Evolutionary conservation across 2,888 invertebrate species (phyloP), one percentile per base, ranked within the genome.

Genomic region (Hermaeophaga mercurialis): DNA sequence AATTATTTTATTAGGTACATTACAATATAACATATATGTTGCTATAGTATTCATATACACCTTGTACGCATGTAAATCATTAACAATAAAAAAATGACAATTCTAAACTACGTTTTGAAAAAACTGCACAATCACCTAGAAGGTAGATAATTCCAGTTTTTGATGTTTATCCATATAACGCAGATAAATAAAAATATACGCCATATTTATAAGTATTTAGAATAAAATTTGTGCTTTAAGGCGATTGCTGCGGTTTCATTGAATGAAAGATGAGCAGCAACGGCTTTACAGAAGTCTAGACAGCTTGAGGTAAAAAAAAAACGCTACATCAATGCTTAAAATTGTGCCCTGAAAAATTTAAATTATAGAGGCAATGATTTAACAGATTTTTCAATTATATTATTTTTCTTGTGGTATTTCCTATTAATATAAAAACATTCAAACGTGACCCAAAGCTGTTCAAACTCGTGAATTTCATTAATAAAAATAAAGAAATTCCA

Each of bases 1-100:
- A 57, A 60, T 72, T 70, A 67, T 72, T 75, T 75, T 72, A 73
- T 76, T 76, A 74, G 73, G 71, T 76, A 77, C 77, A 72, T 75
- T 76, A 76, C 75, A 75, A 73, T 75, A 75, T 76, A 75, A 76
- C 77, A 77, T 76, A 76, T 74, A 77, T 72, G 54, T 72, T 74
- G 73, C 73, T 76, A 76, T 75, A 73, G 69, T 72, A 69, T 69
- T 72, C 73, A 74, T 75, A 76, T 75, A 76, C 75, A 74, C 70
- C 70, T 72, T 43, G 22, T 73, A 74, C 71, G 69, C 72, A 60
- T 67, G 70, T 71, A 73, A 74, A 75, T 70, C 69, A 70, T 66
- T 72, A 73, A 73, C 73, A 73, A 73, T 73, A 73, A 73, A 73
- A 73, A 73, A 73, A 73, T 74, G 68, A 74, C 72, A 73, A 71